These are phyloP conservation scores for Papilio polytes DNA, from an alignment of 1,140 invertebrate species.

Conservation along the genomic window DNA sequence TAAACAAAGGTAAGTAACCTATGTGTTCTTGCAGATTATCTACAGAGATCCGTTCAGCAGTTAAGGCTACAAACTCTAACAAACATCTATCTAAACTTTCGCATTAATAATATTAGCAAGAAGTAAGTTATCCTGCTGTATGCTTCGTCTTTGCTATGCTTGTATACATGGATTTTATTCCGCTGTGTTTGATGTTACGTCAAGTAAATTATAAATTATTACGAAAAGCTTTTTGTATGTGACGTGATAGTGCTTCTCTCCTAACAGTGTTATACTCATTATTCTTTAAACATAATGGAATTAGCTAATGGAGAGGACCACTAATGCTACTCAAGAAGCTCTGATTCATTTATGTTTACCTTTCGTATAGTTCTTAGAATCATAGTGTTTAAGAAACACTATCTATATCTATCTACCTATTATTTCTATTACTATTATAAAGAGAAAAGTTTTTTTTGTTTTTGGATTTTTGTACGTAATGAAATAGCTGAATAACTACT, in stretches of 20 bases:
- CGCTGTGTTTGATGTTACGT: slow-evolving; percentile 14
- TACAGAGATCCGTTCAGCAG: no score
- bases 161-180: neutral
- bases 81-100: no score
- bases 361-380: neutral
- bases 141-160: neutral
- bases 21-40: no score
- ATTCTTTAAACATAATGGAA: slow-evolving; percentile 39
- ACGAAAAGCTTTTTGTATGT: slow-evolving; percentile 29
- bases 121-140: no score
- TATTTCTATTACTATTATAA: no score
- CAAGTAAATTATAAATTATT: slow-evolving; percentile 30
- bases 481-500: no score
- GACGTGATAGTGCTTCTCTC: neutral
- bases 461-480: neutral
- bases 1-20: no score
- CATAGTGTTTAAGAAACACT: neutral
- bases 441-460: neutral
- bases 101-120: no score
- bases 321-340: slow-evolving; percentile 17
- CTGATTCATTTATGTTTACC: slow-evolving; percentile 32
- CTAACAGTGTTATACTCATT: slow-evolving; percentile 23
- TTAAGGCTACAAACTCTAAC: no score
- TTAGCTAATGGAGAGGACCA: slow-evolving; percentile 31
- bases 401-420: neutral